Evolutionary conservation across 2,797 vertebrate genomes (phyloP).

Genomic region (Chloroceryle inda): DNA sequence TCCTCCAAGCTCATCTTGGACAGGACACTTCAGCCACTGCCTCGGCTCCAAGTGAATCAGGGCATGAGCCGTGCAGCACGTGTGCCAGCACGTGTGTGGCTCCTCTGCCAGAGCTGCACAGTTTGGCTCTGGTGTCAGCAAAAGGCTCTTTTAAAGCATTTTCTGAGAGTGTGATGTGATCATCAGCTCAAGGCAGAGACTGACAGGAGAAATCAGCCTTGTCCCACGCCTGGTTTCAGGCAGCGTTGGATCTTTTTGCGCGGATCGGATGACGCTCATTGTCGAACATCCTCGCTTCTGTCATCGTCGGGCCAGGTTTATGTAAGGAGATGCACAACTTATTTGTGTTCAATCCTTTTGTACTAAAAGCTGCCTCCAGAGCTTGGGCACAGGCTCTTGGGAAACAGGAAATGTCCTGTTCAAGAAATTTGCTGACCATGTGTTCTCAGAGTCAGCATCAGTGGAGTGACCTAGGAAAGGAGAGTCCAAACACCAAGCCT

Average conservation of each 20-base stretch:
- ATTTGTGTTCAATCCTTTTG: neutral
- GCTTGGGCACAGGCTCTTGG: neutral
- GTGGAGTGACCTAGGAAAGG: neutral
- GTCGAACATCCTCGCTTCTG: neutral
- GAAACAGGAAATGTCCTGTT: neutral
- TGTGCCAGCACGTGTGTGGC: neutral
- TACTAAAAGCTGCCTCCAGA: constrained; percentile 24
- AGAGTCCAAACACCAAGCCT: neutral
- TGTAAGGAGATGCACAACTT: neutral
- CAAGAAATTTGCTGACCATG: accelerated
- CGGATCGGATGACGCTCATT: accelerated
- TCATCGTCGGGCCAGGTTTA: neutral
- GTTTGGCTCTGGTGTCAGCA: constrained; percentile 38
- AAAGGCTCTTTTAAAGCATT: neutral
- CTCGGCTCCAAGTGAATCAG: neutral
- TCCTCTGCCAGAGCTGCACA: constrained; percentile 26
- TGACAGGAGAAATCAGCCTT: constrained; percentile 18
- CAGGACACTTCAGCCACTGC: neutral
- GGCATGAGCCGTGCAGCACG: neutral
- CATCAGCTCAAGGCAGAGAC: neutral
- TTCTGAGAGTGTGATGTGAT: constrained; percentile 2
- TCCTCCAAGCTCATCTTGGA: neutral
- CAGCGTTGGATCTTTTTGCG: neutral
- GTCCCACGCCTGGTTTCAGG: neutral
- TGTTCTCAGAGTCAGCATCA: neutral